Percentiles rank a stretch among this genome's conserved stretches.
Conservation (phyloP, 2,888 invertebrate species). For the Oxytorus armatus region DNA sequence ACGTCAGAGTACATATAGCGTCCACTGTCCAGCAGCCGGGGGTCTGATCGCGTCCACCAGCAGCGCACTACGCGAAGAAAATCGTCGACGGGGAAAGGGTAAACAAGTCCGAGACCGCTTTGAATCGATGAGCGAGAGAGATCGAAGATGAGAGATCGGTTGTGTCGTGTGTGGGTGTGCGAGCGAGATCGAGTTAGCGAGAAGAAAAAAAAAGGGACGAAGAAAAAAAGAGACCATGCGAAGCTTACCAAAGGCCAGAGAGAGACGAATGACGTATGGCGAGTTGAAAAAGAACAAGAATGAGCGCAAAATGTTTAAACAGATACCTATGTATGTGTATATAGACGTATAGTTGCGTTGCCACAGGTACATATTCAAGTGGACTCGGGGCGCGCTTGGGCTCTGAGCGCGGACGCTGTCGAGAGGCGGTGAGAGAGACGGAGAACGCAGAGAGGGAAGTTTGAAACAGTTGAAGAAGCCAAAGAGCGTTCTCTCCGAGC, state of each 20-base stretch:
- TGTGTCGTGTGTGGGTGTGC: background rate
- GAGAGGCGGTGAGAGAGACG: conserved; percentile 34
- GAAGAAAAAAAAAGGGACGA: background rate
- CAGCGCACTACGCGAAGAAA: conserved; percentile 49
- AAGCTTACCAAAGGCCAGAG: conserved; percentile 41
- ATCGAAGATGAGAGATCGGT: conserved; percentile 40
- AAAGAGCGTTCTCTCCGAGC: conserved; percentile 42
- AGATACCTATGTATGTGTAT: conserved; percentile 10
- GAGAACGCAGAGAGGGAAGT: conserved; percentile 48
- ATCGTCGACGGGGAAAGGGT: conserved; percentile 59
- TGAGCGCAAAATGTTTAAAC: conserved; percentile 27
- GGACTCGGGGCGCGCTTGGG: conserved; percentile 24
- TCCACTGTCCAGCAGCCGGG: conserved; percentile 66
- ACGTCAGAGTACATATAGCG: conserved; percentile 71
- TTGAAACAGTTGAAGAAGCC: conserved; percentile 54
- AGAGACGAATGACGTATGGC: conserved; percentile 46
- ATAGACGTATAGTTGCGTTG: background rate
- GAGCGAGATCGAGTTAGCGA: conserved; percentile 37
- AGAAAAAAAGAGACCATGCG: conserved; percentile 7
- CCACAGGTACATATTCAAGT: conserved; percentile 35
- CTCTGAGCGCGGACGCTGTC: conserved; percentile 19
- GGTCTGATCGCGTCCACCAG: conserved; percentile 65
- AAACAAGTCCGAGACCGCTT: conserved; percentile 36
- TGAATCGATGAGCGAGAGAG: conserved; percentile 38
- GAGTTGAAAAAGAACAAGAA: conserved; percentile 42